Conservation (phyloP, 1,140 invertebrate species). For the Sesamia nonagrioides region DNA sequence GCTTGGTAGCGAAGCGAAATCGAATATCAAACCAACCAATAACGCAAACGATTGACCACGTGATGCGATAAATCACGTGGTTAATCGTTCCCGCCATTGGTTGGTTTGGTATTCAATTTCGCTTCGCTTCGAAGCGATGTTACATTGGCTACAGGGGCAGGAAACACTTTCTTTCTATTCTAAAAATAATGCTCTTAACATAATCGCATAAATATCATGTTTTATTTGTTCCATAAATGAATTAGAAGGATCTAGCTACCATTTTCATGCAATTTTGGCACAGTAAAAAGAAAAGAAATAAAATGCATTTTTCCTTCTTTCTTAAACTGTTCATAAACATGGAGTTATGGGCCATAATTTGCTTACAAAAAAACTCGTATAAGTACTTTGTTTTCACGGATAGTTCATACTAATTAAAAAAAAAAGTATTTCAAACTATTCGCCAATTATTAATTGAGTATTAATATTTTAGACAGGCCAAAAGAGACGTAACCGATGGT, state of each 20-base stretch:
- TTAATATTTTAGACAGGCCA: background rate
- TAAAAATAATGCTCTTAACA: constrained; percentile 21
- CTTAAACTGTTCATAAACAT: constrained; percentile 42
- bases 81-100: too few relatives aligned
- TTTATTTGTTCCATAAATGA: constrained; percentile 38
- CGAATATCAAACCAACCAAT: too few relatives aligned
- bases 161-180: background rate
- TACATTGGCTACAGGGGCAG: too few relatives aligned
- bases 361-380: background rate
- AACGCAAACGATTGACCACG: too few relatives aligned
- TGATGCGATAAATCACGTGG: too few relatives aligned
- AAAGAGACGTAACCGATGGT: background rate
- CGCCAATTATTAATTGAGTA: constrained; percentile 8
- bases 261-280: constrained; percentile 40
- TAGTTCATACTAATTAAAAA: constrained; percentile 10
- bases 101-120: too few relatives aligned
- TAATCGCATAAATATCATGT: constrained; percentile 13
- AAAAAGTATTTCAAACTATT: background rate
- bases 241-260: constrained; percentile 27
- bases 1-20: too few relatives aligned
- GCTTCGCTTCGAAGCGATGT: too few relatives aligned
- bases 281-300: too few relatives aligned
- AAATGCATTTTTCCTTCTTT: too few relatives aligned
- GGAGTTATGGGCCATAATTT: constrained; percentile 20
- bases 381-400: background rate